Evolutionary conservation across 2,797 vertebrate genomes (phyloP).

Genomic region (Holocentrus rufus): DNA sequence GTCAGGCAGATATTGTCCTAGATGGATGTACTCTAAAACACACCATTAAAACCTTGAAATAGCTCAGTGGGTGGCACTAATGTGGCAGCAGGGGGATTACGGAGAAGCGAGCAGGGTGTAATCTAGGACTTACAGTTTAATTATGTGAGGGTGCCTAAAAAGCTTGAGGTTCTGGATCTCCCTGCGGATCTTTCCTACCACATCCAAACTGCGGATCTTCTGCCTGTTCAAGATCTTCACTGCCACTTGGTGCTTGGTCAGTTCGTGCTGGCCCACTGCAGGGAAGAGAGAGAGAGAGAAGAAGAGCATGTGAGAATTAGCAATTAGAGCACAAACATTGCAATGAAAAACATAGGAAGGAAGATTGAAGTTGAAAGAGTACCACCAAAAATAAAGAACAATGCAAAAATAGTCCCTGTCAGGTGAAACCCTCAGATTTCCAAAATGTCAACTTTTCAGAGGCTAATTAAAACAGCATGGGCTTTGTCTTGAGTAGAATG

Average conservation of each 20-base stretch:
- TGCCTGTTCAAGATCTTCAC: slow-evolving; percentile 99
- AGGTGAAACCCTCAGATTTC: background rate
- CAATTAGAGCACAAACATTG: background rate
- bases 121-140: slow-evolving; percentile 93
- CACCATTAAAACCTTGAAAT: slow-evolving; percentile 66
- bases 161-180: slow-evolving; percentile 99
- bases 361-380: background rate
- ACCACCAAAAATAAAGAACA: background rate
- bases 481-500: background rate
- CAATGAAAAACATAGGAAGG: background rate
- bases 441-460: background rate
- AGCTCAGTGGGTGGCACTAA: slow-evolving; percentile 72
- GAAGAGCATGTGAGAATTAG: background rate
- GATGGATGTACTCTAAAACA: slow-evolving; percentile 64
- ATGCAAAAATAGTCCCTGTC: background rate
- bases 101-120: slow-evolving; percentile 57
- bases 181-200: slow-evolving; percentile 97
- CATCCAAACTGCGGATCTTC: slow-evolving; percentile 98
- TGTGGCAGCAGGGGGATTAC: slow-evolving; percentile 64
- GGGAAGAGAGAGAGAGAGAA: slow-evolving; percentile 30
- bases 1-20: slow-evolving; percentile 60
- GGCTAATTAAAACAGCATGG: background rate
- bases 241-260: slow-evolving; percentile 98
- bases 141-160: slow-evolving; percentile 98
- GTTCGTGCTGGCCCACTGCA: slow-evolving; percentile 95